A percentile compares a stretch with the other conserved stretches of the same genome.
These are phyloP conservation scores for Ditylenchus dipsaci DNA, from an alignment of 1,140 invertebrate species.

Conservation along the genomic window DNA sequence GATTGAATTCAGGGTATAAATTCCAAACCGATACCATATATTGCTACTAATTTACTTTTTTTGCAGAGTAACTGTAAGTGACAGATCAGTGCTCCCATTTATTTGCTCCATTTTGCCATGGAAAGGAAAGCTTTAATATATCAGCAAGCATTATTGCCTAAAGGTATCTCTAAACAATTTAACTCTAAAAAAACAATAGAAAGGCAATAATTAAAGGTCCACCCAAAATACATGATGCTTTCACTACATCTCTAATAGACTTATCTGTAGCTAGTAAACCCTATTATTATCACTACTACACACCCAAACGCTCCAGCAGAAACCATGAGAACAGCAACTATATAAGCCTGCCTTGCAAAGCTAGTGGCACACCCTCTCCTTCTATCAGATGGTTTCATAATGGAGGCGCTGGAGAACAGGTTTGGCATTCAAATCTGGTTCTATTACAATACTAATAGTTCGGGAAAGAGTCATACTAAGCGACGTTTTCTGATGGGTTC, in stretches of 20 bases:
- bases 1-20: too few species aligned
- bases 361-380: constrained; percentile 28
- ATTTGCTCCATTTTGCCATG: constrained; percentile 35
- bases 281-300: constrained; percentile 4
- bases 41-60: background rate
- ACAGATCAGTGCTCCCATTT: constrained; percentile 18
- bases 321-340: constrained; percentile 23
- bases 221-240: constrained; percentile 29
- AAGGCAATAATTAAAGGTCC: constrained; percentile 18
- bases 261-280: background rate
- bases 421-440: too few species aligned
- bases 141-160: constrained; percentile 39
- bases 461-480: too few species aligned
- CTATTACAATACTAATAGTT: too few species aligned
- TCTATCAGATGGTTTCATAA: constrained; percentile 29
- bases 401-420: constrained; percentile 23
- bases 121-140: constrained; percentile 29
- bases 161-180: constrained; percentile 8
- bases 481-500: too few species aligned
- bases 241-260: background rate
- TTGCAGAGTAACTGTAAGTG: constrained; percentile 2
- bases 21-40: too few species aligned
- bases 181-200: too few species aligned
- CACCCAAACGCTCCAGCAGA: constrained; percentile 12
- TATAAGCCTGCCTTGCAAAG: constrained; percentile 30